Evolutionary conservation across 92 coral and sea anemone species (phyloP), one percentile per base, ranked within the genome.

Genomic region (Nematostella vectensis): DNA sequence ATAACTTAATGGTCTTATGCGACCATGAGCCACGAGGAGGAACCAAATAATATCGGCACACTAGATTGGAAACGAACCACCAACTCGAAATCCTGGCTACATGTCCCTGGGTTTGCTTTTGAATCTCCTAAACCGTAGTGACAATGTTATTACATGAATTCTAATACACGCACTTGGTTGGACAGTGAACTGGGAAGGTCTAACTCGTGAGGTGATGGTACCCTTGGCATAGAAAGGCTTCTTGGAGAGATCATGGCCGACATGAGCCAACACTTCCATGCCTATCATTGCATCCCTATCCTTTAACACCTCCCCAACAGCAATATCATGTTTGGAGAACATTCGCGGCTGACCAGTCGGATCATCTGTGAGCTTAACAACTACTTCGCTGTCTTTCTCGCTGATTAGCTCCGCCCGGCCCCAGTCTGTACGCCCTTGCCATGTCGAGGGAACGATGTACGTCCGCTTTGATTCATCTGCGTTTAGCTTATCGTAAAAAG

Each of bases 381-480:
- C 31, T 2, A 64, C 57, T 17, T 53, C 53, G 0, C 28, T 10
- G 8, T 38, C 49, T 12, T 51, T 50, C 2, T 54, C 50, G 2
- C 29, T 53, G 17, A 64, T 50, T 15, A 64, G 54, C 4, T 36
- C 70, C 0, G 70, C 70, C 10, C 16, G 27, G 11, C 39, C 51
- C 70, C 70, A 64, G 60, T 64, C 70, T 12, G 27, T 55, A 30
- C 70, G 51, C 4, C 53, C 70, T 25, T 64, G 50, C 70, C 61
- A 64, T 26, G 33, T 24, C 3, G 45, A 19, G 23, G 70, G 70
- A 8, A 64, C 60, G 18, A 51, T 11, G 25, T 38, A 52, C 11
- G 40, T 6, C 8, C 8, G 6, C 40, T 33, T 33, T 6, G 40
- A 33, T 6, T 33, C 40, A 6, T 33, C 40, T 6, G 40, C 8